Conservation (phyloP, 92 coral and sea anemone genomes). For the Desmophyllum pertusum region DNA sequence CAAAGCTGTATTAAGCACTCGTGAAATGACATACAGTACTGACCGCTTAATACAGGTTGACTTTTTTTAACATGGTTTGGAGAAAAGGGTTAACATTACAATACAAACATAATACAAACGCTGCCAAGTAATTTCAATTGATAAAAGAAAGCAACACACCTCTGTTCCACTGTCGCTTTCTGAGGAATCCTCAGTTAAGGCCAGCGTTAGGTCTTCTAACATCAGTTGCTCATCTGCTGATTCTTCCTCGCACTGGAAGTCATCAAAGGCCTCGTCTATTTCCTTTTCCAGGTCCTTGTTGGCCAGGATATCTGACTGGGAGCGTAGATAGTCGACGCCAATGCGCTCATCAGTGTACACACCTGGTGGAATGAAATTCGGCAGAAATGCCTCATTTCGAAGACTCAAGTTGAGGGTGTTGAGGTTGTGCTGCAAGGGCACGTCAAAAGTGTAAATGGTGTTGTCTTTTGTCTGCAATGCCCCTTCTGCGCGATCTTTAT, state of each 20-base stretch:
- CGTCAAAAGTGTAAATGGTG: neutral
- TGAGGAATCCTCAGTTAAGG: slow-evolving; percentile 15
- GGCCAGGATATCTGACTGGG: slow-evolving; percentile 10
- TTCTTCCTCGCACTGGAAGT: neutral
- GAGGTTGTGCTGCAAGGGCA: neutral
- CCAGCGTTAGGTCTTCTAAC: neutral
- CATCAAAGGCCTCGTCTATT: neutral
- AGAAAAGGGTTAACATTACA: no score
- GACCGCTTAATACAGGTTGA: no score
- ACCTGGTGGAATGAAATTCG: slow-evolving; percentile 5
- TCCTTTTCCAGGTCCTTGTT: neutral
- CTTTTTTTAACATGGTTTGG: no score
- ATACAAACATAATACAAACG: no score
- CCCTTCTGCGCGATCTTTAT: neutral
- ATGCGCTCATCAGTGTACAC: neutral
- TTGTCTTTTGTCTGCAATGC: neutral
- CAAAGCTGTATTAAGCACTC: no score
- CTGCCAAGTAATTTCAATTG: no score
- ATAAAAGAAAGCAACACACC: no score
- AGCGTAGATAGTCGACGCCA: slow-evolving; percentile 12
- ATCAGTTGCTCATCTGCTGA: neutral
- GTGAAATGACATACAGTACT: no score
- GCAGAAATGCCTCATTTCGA: neutral
- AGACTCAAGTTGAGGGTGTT: neutral
- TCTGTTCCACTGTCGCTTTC: slow-evolving; percentile 3